Evolutionary conservation across 2,797 vertebrate species (phyloP).

Genomic region (Euthynnus affinis): DNA sequence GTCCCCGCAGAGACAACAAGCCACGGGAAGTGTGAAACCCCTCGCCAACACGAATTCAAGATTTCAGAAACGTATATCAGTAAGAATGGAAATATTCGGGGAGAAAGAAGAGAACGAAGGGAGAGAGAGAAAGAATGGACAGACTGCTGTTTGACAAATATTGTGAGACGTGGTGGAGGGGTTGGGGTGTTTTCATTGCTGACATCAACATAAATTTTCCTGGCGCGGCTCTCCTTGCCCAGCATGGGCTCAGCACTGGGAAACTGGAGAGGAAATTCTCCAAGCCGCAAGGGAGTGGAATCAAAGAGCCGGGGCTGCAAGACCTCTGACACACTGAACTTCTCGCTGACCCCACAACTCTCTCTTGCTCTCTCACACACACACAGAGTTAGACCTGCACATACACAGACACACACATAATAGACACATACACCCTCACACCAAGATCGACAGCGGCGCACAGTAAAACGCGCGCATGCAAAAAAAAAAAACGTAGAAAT

Average conservation of each 20-base stretch:
- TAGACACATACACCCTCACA: conserved; percentile 11
- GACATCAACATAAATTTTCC: conserved; percentile 89
- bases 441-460: conserved; percentile 22
- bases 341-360: conserved; percentile 72
- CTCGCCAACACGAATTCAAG: conserved; percentile 69
- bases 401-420: conserved; percentile 37
- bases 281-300: conserved; percentile 79
- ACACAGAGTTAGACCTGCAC: conserved; percentile 25
- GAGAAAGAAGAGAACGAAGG: conserved; percentile 70
- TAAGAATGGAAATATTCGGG: conserved; percentile 71
- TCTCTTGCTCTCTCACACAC: conserved; percentile 33
- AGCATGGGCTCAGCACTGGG: conserved; percentile 83
- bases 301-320: conserved; percentile 81
- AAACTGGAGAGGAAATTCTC: conserved; percentile 86
- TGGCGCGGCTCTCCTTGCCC: conserved; percentile 81
- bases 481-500: conserved; percentile 33
- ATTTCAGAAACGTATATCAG: conserved; percentile 72
- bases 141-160: conserved; percentile 89
- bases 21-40: conserved; percentile 81
- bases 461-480: conserved; percentile 26
- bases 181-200: conserved; percentile 87
- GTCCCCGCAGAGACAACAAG: conserved; percentile 81
- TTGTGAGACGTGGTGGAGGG: conserved; percentile 85
- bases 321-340: conserved; percentile 87
- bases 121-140: conserved; percentile 79